Conservation (phyloP, 2,888 invertebrate species). For the Geotrupes spiniger region DNA sequence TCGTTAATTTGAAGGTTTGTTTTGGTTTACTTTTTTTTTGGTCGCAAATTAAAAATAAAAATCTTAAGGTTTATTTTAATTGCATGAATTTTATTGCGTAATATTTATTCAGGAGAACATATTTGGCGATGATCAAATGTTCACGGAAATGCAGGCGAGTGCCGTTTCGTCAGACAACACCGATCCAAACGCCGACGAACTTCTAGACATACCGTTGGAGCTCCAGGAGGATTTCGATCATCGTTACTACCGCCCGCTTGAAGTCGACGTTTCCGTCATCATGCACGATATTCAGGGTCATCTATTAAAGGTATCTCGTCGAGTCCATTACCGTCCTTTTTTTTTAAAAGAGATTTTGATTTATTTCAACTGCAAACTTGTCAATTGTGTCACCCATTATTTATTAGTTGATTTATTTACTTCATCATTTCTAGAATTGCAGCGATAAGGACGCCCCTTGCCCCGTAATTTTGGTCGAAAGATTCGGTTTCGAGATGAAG, state of each 20-base stretch:
- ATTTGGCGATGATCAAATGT: conserved; percentile 93
- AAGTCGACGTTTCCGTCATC: conserved; percentile 88
- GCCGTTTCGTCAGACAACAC: conserved; percentile 39
- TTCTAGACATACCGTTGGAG: conserved; percentile 68
- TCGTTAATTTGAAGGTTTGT: conserved; percentile 76
- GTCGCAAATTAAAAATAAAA: too few relatives aligned
- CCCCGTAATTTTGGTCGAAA: conserved; percentile 82
- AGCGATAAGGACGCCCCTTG: conserved; percentile 88
- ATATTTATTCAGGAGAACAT: conserved; percentile 71
- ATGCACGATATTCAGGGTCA: conserved; percentile 96
- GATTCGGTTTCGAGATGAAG: conserved; percentile 96
- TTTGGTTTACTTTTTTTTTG: not conserved
- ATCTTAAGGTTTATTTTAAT: too few relatives aligned
- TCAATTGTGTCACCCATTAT: too few relatives aligned
- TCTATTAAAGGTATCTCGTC: conserved; percentile 67
- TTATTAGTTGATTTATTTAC: too few relatives aligned
- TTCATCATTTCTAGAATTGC: conserved; percentile 62
- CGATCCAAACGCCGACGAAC: conserved; percentile 61
- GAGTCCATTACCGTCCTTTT: too few relatives aligned
- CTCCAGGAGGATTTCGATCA: conserved; percentile 81
- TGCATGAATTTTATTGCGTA: conserved; percentile 1
- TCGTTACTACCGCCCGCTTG: conserved; percentile 81
- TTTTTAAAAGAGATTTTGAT: too few relatives aligned
- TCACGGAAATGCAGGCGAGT: conserved; percentile 84
- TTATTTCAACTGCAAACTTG: too few relatives aligned